A percentile compares a stretch with the other conserved stretches of the same genome.
phyloP scores from a whole-genome alignment of 2,113 vertebrate genomes.

The Aepyceros melampus region DNA sequence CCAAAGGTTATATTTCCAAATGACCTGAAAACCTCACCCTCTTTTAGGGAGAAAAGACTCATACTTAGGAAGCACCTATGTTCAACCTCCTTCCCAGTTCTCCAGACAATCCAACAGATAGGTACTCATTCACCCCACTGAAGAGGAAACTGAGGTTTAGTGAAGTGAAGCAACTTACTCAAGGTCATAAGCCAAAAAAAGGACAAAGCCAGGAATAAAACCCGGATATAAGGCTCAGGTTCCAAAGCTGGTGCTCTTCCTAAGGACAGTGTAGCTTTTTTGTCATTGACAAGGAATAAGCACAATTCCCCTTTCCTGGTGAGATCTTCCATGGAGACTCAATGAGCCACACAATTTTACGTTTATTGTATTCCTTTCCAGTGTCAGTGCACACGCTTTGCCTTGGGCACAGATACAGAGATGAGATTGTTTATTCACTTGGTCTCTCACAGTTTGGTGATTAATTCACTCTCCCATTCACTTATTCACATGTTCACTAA shows the following conservation, averaged over 20 bases:
- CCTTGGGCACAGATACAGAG: background rate
- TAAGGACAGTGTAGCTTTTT: accelerated
- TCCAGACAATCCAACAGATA: background rate
- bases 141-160: background rate
- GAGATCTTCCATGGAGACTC: background rate
- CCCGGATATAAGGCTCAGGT: background rate
- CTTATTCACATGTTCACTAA: background rate
- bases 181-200: background rate
- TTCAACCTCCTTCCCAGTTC: background rate
- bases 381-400: background rate
- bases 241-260: background rate
- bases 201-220: background rate
- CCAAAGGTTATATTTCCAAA: background rate
- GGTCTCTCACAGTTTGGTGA: background rate
- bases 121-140: background rate
- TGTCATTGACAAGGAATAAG: background rate
- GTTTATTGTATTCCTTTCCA: background rate
- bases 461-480: background rate
- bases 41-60: background rate
- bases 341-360: background rate
- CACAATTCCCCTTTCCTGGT: background rate
- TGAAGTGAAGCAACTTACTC: background rate
- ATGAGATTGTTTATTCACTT: background rate
- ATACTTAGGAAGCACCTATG: background rate
- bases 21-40: background rate